Evolutionary conservation across 2,113 vertebrate species (phyloP), one percentile per base, ranked within the genome.

Genomic region (Mus pahari): DNA sequence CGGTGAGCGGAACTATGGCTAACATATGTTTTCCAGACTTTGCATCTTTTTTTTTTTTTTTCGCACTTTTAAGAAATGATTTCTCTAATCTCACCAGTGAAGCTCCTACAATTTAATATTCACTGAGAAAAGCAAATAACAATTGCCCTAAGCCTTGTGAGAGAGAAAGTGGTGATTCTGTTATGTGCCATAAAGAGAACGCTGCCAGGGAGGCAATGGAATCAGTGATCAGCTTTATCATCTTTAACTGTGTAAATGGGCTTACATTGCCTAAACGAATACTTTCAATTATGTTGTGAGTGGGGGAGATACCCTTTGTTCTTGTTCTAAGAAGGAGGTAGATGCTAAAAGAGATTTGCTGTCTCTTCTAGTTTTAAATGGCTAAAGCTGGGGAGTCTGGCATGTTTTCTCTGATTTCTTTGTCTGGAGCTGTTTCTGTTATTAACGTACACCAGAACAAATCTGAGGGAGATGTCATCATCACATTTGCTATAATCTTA

Each of bases 171-270:
- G 48, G 75, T 75, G 66, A 94, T 95, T 74, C 45, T 50, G 22
- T 88, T 90, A 74, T 55, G 5, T 26, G 42, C 91, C 36, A 45
- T 77, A 68, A 86, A 91, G 84, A 94, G 68, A 91, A 86, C 68
- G 7, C 66, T 91, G 24, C 45, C 53, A 74, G 81, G 84, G 71
- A 78, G 64, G 45, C 8, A 36, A 77, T 92, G 58, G 42, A 84
- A 36, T 94, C 92, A 93, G 4, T 82, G 75, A 90, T 60, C 58
- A 96, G 7, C 39, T 88, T 91, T 90, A 79, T 94, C 92, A 86
- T 55, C 93, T 96, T 97, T 86, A 94, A 95, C 45, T 26, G 60
- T 81, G 77, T 45, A 93, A 73, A 86, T 97, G 94, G 39, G 81
- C 94, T 86, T 53, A 7, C 92, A 81, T 71, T 73, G 74, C 88